Evolutionary conservation across 2,888 invertebrate species (phyloP).

Genomic region (Ectropis crepuscularia): DNA sequence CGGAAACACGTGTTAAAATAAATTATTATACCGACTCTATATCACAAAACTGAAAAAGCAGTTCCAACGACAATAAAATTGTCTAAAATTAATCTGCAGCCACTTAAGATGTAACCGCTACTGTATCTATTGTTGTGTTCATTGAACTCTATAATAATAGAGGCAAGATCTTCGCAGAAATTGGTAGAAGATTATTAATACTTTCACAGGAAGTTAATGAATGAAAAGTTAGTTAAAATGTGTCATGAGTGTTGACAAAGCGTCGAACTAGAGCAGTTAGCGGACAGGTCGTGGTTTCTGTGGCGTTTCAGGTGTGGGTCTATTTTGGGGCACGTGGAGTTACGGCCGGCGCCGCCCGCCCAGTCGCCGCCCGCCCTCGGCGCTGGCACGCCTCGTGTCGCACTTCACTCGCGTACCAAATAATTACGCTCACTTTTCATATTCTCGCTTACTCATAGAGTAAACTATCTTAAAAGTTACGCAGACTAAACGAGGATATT

Average conservation of each 20-base stretch:
- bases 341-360: conserved; percentile 56
- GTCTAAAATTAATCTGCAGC: conserved; percentile 41
- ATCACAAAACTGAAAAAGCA: conserved; percentile 36
- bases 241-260: conserved; percentile 71
- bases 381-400: conserved; percentile 50
- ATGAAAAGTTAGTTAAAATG: conserved; percentile 47
- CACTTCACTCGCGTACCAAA: conserved; percentile 19
- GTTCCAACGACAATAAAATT: conserved; percentile 38
- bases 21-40: conserved; percentile 38
- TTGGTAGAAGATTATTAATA: background rate
- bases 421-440: conserved; percentile 38
- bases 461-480: conserved; percentile 21
- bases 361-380: conserved; percentile 63
- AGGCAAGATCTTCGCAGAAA: background rate
- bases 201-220: conserved; percentile 37
- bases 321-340: conserved; percentile 71
- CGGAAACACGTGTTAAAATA: conserved; percentile 41
- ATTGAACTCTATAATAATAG: conserved; percentile 12
- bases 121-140: conserved; percentile 32
- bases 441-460: conserved; percentile 12
- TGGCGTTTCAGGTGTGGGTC: conserved; percentile 77
- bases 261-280: conserved; percentile 62
- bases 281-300: conserved; percentile 67
- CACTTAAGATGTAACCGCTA: conserved; percentile 30
- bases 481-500: conserved; percentile 33